phyloP scores from a whole-genome alignment of 2,888 invertebrate genomes.

The Lacanobia oleracea region DNA sequence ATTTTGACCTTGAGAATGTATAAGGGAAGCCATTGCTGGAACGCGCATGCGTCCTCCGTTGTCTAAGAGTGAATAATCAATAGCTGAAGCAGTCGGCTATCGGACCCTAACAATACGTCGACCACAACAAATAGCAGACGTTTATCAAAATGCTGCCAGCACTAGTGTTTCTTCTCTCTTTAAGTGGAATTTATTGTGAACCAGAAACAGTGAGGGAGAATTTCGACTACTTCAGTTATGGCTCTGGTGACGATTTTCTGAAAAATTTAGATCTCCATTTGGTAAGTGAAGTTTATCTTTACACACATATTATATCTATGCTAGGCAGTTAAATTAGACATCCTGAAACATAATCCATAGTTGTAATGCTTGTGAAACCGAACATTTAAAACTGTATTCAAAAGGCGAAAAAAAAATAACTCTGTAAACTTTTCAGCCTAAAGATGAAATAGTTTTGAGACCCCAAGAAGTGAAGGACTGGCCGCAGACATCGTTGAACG shows the following conservation, averaged over 20 bases:
- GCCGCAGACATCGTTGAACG: slow-evolving; percentile 91
- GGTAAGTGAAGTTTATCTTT: slow-evolving; percentile 74
- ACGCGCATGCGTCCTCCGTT: slow-evolving; percentile 82
- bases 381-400: not conserved
- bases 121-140: slow-evolving; percentile 77
- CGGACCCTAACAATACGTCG: slow-evolving; percentile 72
- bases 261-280: slow-evolving; percentile 84
- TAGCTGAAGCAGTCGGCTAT: slow-evolving; percentile 76
- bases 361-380: not conserved
- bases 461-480: slow-evolving; percentile 92
- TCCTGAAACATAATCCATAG: not conserved
- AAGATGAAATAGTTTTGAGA: slow-evolving; percentile 88
- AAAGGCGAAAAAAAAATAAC: not conserved
- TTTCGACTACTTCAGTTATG: slow-evolving; percentile 87
- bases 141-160: slow-evolving; percentile 78
- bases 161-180: slow-evolving; percentile 73
- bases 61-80: slow-evolving; percentile 78
- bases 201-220: slow-evolving; percentile 87
- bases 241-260: slow-evolving; percentile 82
- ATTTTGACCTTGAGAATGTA: slow-evolving; percentile 78
- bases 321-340: not conserved
- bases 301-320: not conserved
- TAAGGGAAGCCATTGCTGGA: slow-evolving; percentile 66
- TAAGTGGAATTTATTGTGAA: slow-evolving; percentile 80
- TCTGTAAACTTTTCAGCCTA: slow-evolving; percentile 75